Conservation (phyloP, 2,113 vertebrate species). For the Corythornis vintsioides region DNA sequence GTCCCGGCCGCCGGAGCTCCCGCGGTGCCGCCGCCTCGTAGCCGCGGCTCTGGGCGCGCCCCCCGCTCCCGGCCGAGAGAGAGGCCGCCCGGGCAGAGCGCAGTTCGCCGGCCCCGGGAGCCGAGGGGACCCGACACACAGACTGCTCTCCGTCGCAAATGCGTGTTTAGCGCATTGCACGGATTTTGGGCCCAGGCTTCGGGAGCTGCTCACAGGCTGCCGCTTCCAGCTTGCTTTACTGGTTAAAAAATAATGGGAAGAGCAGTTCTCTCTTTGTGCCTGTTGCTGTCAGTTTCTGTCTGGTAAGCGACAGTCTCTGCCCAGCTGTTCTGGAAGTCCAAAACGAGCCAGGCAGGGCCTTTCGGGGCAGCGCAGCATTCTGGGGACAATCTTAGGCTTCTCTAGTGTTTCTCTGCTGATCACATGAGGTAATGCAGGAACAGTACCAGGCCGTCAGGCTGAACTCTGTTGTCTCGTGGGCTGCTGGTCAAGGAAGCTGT, state of each 20-base stretch:
- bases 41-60: not conserved
- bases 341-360: not conserved
- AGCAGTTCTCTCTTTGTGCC: not conserved
- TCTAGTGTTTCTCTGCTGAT: not conserved
- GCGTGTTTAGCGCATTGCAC: accelerated
- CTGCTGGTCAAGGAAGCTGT: not conserved
- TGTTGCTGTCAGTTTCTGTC: not conserved
- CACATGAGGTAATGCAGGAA: not conserved
- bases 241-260: not conserved
- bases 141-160: accelerated
- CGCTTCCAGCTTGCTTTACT: not conserved
- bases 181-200: not conserved
- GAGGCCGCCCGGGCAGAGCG: not conserved
- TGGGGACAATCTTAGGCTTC: not conserved
- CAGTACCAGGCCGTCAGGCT: accelerated
- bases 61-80: not conserved
- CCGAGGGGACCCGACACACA: accelerated
- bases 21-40: not conserved
- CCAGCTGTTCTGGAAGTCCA: too few relatives aligned
- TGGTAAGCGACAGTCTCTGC: not conserved
- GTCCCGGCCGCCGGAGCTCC: not conserved
- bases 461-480: not conserved
- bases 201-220: not conserved
- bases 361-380: not conserved
- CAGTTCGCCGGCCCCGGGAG: not conserved